A percentile compares a stretch with the other conserved stretches of the same genome.
These are phyloP conservation scores for Antechinus stuartii DNA, from an alignment of 2,113 vertebrate species.

Conservation along the genomic window DNA sequence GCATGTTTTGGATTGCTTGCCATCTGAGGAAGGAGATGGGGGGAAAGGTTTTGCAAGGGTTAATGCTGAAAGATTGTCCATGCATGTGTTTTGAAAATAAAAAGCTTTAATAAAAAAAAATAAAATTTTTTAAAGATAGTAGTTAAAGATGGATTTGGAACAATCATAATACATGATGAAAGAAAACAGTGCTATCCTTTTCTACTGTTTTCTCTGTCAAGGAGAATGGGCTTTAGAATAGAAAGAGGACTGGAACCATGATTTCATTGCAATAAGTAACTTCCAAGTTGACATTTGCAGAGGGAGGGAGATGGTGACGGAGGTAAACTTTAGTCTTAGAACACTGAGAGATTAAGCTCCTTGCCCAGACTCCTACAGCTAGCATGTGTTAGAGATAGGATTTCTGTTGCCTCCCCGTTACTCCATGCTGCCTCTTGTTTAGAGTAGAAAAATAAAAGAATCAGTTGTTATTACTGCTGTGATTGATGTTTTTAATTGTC, in stretches of 20 bases:
- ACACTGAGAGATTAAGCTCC: neutral
- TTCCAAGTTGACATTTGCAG: neutral
- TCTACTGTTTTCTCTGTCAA: neutral
- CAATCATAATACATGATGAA: neutral
- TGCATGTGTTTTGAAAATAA: no score
- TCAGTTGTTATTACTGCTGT: neutral
- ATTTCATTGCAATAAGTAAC: neutral
- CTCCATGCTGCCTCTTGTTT: neutral
- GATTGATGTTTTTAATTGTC: neutral
- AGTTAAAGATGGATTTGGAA: neutral
- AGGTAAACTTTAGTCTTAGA: neutral
- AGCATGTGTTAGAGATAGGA: neutral
- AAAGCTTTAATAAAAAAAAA: no score
- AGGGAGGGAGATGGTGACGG: neutral
- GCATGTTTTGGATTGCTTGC: no score
- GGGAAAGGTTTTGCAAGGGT: no score
- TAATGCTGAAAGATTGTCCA: no score
- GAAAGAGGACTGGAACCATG: neutral
- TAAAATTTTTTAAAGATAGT: no score
- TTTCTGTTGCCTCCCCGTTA: slow-evolving; percentile 9
- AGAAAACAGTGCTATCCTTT: neutral
- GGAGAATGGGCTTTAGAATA: neutral
- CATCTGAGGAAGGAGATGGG: no score
- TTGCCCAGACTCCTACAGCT: neutral
- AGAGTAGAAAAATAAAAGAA: neutral